Evolutionary conservation across 2,888 invertebrate genomes (phyloP).

Genomic region (Drosophila crucigera): DNA sequence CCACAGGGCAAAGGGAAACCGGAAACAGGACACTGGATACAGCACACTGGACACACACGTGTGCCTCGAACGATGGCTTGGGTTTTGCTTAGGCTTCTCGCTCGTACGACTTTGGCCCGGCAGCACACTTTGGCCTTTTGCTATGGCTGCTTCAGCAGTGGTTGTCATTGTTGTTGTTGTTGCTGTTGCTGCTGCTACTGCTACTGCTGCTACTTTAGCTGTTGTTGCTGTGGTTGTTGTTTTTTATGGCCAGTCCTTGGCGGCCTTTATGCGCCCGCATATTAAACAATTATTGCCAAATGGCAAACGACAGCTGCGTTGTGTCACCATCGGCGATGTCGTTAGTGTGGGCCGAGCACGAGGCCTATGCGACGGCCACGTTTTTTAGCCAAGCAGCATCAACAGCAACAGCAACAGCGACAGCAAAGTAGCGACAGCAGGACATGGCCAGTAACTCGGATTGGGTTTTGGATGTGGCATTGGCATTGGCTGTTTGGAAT

Average conservation of each 20-base stretch:
- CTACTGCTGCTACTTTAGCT: slow-evolving; percentile 32
- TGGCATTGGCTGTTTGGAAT: slow-evolving; percentile 1
- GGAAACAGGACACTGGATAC: slow-evolving; percentile 42
- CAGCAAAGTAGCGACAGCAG: slow-evolving; percentile 33
- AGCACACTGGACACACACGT: slow-evolving; percentile 59
- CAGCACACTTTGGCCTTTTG: slow-evolving; percentile 39
- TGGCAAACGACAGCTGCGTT: slow-evolving; percentile 80
- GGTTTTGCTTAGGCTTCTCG: slow-evolving; percentile 52
- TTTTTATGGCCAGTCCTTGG: slow-evolving; percentile 72
- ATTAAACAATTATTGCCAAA: slow-evolving; percentile 83
- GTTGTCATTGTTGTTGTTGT: slow-evolving; percentile 15
- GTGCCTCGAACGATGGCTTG: slow-evolving; percentile 17
- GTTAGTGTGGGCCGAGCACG: slow-evolving; percentile 64
- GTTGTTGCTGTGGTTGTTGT: slow-evolving; percentile 27
- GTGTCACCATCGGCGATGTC: slow-evolving; percentile 72
- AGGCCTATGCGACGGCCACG: slow-evolving; percentile 64
- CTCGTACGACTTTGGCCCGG: slow-evolving; percentile 40
- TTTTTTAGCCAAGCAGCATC: slow-evolving; percentile 53
- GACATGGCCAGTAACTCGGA: slow-evolving; percentile 50
- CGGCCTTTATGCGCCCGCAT: slow-evolving; percentile 81
- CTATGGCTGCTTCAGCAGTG: slow-evolving; percentile 31
- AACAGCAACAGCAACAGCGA: neutral
- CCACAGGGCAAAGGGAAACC: slow-evolving; percentile 31
- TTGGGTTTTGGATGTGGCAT: slow-evolving; percentile 33
- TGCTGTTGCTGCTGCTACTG: slow-evolving; percentile 29